phyloP scores from a whole-genome alignment of 2,113 vertebrate species.

The Carassius auratus region DNA sequence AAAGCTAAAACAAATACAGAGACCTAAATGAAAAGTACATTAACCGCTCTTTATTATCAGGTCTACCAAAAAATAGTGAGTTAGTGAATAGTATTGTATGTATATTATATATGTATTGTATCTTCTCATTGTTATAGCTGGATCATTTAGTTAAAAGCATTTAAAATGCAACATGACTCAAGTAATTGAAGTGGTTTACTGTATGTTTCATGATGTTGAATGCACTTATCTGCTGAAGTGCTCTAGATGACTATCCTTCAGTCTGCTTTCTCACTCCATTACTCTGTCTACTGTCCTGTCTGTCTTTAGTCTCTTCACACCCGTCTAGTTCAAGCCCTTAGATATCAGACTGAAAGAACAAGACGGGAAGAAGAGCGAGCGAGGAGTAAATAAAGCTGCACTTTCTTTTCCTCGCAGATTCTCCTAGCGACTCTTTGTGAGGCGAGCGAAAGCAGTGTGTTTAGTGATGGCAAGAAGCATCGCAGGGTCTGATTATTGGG shows the following conservation, averaged over 20 bases:
- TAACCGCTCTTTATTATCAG: not conserved
- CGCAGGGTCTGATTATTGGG: not conserved
- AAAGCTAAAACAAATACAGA: slow-evolving; percentile 24
- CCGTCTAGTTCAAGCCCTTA: not conserved
- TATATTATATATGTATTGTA: not conserved
- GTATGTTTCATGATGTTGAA: not conserved
- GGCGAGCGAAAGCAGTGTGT: slow-evolving; percentile 47
- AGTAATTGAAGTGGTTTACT: too few species aligned
- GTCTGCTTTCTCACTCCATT: not conserved
- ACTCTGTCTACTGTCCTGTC: not conserved
- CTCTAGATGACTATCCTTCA: not conserved
- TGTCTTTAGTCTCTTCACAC: not conserved
- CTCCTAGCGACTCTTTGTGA: slow-evolving; percentile 52
- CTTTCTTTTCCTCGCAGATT: slow-evolving; percentile 38
- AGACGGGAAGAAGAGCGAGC: slow-evolving; percentile 3
- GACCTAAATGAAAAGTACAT: not conserved
- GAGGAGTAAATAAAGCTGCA: slow-evolving; percentile 35
- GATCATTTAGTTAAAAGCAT: too few species aligned
- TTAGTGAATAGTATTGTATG: not conserved
- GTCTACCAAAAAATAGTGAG: not conserved
- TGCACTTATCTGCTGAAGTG: not conserved
- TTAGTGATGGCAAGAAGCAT: slow-evolving; percentile 33
- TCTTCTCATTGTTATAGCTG: too few species aligned
- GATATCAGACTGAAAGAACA: slow-evolving; percentile 28
- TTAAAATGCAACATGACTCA: not conserved